Evolutionary conservation across 2,113 vertebrate species (phyloP).

Genomic region (Tretioscincus oriximinensis): DNA sequence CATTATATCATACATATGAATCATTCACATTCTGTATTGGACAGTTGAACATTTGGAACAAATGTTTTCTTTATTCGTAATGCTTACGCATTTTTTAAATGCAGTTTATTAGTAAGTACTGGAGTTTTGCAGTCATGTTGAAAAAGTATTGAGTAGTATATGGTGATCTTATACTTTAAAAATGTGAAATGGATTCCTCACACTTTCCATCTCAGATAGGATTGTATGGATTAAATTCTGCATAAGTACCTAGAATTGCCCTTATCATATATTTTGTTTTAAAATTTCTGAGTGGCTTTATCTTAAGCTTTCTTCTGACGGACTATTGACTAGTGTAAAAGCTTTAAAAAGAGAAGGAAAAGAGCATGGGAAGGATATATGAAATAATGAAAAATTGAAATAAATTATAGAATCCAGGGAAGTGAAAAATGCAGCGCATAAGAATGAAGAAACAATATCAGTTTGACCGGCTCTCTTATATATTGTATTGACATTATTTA

Average conservation of each 20-base stretch:
- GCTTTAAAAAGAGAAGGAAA: conserved; percentile 1
- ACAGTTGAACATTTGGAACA: conserved; percentile 7
- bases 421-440: neutral
- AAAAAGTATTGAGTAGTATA: conserved; percentile 35
- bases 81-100: conserved; percentile 3
- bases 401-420: conserved; percentile 23
- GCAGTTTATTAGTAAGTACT: conserved; percentile 4
- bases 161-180: conserved; percentile 49
- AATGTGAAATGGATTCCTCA: conserved; percentile 57
- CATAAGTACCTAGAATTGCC: conserved; percentile 40
- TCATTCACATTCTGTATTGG: neutral
- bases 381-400: conserved; percentile 28
- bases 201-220: conserved; percentile 52
- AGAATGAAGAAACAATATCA: neutral
- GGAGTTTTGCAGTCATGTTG: conserved; percentile 40
- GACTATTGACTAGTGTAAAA: conserved; percentile 5
- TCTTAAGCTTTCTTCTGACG: conserved; percentile 31
- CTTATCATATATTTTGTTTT: conserved; percentile 60
- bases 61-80: neutral
- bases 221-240: conserved; percentile 37
- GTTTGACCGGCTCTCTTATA: conserved; percentile 3
- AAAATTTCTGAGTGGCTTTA: conserved; percentile 43
- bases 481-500: no score
- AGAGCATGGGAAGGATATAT: conserved; percentile 17
- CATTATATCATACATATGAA: conserved; percentile 5